phyloP scores from a whole-genome alignment of 64 coral and sea anemone species.

The Orbicella faveolata region DNA sequence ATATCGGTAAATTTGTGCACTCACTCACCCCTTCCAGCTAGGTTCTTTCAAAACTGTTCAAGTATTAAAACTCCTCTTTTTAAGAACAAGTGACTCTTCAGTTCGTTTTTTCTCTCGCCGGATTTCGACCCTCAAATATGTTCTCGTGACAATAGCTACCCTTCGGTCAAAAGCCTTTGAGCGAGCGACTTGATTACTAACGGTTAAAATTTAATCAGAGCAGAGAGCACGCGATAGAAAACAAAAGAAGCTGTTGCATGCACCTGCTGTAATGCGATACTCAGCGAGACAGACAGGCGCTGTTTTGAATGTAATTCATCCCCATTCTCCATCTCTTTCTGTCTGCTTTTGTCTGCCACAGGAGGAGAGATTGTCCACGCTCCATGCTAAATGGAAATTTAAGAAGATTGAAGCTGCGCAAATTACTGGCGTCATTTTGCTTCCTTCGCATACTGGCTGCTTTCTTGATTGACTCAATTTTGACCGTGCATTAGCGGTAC shows the following conservation, averaged over 20 bases:
- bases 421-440: no score
- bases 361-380: neutral
- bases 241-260: slow-evolving; percentile 4
- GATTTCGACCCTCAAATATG: neutral
- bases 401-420: neutral
- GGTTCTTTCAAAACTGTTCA: neutral
- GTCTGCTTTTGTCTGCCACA: neutral
- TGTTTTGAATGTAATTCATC: slow-evolving; percentile 27
- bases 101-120: no score
- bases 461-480: no score
- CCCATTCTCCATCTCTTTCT: neutral
- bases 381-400: neutral
- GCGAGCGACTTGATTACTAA: neutral
- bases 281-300: neutral
- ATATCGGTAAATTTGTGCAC: neutral
- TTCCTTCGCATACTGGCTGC: no score
- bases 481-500: no score
- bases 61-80: neutral
- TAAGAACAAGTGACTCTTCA: neutral
- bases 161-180: neutral
- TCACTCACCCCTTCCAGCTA: neutral
- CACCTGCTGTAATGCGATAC: slow-evolving; percentile 43
- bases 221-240: neutral
- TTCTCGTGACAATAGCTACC: neutral
- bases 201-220: slow-evolving; percentile 27